These are phyloP conservation scores for Zootermopsis nevadensis DNA, from an alignment of 2,888 invertebrate species.

Conservation along the genomic window DNA sequence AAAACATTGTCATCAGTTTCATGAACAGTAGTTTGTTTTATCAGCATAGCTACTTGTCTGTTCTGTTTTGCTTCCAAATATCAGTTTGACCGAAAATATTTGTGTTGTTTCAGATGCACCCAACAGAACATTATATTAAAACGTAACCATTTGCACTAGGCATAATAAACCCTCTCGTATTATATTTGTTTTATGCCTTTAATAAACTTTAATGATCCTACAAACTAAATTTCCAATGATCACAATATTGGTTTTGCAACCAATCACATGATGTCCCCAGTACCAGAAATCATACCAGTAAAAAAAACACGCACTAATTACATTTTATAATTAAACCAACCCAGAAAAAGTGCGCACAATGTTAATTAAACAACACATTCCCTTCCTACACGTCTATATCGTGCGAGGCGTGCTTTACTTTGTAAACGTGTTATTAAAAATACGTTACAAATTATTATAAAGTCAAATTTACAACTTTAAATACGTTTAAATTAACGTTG, in stretches of 20 bases:
- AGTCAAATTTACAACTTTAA: too few relatives aligned
- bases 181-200: constrained; percentile 21
- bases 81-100: constrained; percentile 2
- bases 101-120: not conserved
- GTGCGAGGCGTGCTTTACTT: too few relatives aligned
- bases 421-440: too few relatives aligned
- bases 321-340: not conserved
- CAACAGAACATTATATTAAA: constrained; percentile 23
- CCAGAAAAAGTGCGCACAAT: too few relatives aligned
- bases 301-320: not conserved
- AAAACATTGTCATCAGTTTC: too few relatives aligned
- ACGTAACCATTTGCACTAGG: not conserved
- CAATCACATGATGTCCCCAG: not conserved
- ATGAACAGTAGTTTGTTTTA: too few relatives aligned
- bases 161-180: not conserved
- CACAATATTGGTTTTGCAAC: constrained; percentile 4
- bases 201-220: constrained; percentile 31
- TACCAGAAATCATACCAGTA: not conserved
- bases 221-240: constrained; percentile 24
- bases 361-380: too few relatives aligned
- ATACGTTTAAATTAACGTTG: too few relatives aligned
- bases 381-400: too few relatives aligned
- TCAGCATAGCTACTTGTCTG: not conserved
- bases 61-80: not conserved
- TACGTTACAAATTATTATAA: too few relatives aligned